Evolutionary conservation across 2,888 invertebrate genomes (phyloP).

Genomic region (Chromoteleia sp.): DNA sequence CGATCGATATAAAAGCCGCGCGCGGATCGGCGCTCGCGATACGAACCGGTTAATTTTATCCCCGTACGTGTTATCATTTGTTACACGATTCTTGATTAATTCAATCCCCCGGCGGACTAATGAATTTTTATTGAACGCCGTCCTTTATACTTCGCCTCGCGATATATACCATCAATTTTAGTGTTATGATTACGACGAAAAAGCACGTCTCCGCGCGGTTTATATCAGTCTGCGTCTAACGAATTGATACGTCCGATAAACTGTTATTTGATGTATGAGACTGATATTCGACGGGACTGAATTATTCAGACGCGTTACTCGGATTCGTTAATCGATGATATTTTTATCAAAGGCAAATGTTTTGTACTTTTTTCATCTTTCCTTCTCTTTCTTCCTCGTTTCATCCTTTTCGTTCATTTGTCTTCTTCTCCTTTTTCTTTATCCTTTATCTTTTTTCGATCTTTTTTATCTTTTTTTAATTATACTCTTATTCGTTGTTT

Average conservation of each 20-base stretch:
- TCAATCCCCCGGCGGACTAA: slow-evolving; percentile 47
- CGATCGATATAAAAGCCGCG: slow-evolving; percentile 53
- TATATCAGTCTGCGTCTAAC: slow-evolving; percentile 44
- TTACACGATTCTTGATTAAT: slow-evolving; percentile 66
- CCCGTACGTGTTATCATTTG: slow-evolving; percentile 50
- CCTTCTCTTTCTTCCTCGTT: no score
- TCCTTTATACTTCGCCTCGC: slow-evolving; percentile 40
- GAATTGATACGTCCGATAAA: slow-evolving; percentile 46
- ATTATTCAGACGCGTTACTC: slow-evolving; percentile 9
- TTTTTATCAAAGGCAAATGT: neutral
- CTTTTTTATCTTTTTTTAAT: no score
- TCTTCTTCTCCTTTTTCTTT: no score
- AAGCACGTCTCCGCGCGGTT: slow-evolving; percentile 34
- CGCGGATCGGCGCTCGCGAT: slow-evolving; percentile 43
- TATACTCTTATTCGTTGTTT: no score
- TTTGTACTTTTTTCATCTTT: neutral
- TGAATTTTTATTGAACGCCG: slow-evolving; percentile 59
- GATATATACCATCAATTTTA: slow-evolving; percentile 50
- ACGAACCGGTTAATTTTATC: slow-evolving; percentile 60
- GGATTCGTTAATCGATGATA: slow-evolving; percentile 18
- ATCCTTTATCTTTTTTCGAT: no score
- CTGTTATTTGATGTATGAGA: slow-evolving; percentile 28
- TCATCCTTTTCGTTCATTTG: no score
- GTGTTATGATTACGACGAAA: slow-evolving; percentile 60
- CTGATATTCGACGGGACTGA: slow-evolving; percentile 3